Evolutionary conservation across 1,140 invertebrate species (phyloP).

Genomic region (Neoseiulus cucumeris): DNA sequence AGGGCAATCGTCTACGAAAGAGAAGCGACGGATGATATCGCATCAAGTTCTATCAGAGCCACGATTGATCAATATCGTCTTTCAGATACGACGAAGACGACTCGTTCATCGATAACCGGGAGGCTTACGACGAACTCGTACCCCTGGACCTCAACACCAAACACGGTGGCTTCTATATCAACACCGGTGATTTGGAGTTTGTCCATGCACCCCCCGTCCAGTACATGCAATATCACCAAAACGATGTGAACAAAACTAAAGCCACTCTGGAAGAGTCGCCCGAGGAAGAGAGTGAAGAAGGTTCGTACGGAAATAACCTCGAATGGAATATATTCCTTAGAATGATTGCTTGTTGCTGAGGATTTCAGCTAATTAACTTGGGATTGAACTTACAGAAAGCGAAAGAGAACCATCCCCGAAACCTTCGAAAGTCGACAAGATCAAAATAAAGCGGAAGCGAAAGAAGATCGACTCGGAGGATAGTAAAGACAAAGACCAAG

Average conservation of each 20-base stretch:
- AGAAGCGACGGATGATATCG: no score
- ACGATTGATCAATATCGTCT: neutral
- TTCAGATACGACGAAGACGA: constrained; percentile 26
- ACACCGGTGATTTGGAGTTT: constrained; percentile 28
- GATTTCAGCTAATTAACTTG: neutral
- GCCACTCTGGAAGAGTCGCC: constrained; percentile 1
- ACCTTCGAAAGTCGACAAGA: neutral
- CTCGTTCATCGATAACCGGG: constrained; percentile 29
- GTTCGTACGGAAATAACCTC: no score
- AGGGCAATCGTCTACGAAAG: no score
- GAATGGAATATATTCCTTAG: no score
- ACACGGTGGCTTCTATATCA: constrained; percentile 30
- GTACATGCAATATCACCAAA: constrained; percentile 2
- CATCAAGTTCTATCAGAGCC: no score
- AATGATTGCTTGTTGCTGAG: neutral
- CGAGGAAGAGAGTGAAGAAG: constrained; percentile 16
- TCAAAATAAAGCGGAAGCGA: neutral
- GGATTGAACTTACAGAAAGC: neutral
- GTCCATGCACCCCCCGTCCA: neutral
- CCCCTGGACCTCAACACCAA: constrained; percentile 26
- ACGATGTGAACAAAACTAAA: neutral
- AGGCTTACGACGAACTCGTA: constrained; percentile 29
- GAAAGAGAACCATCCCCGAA: neutral
- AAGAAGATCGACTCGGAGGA: constrained; percentile 20
- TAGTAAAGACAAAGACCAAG: constrained; percentile 19